Percentiles rank a stretch among this genome's conserved stretches.
phyloP scores from a whole-genome alignment of 2,113 vertebrate genomes.

The Castor canadensis region DNA sequence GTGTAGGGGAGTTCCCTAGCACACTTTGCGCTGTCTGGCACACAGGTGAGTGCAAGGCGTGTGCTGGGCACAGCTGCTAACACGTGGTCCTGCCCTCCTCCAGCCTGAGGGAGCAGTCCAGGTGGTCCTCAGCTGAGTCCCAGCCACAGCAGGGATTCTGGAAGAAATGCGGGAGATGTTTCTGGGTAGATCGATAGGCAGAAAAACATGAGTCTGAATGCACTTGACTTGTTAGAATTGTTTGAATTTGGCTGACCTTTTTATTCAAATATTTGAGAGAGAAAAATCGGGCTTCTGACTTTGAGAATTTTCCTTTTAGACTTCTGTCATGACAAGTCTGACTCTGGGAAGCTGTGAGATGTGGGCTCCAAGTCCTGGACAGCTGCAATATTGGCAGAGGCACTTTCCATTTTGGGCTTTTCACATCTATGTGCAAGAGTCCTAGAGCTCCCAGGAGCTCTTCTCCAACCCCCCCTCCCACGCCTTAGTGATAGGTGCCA shows the following conservation, averaged over 20 bases:
- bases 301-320: neutral
- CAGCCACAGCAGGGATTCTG: neutral
- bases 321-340: neutral
- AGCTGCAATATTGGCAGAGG: fast-evolving
- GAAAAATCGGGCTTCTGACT: neutral
- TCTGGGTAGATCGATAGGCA: too few species aligned
- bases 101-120: fast-evolving
- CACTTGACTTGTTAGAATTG: neutral
- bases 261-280: neutral
- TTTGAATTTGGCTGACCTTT: neutral
- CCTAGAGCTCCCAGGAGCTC: neutral
- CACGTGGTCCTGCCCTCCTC: neutral
- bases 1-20: neutral
- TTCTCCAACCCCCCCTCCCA: fast-evolving
- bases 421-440: fast-evolving
- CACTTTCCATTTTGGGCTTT: fast-evolving
- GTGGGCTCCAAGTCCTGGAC: fast-evolving
- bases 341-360: fast-evolving
- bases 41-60: too few species aligned
- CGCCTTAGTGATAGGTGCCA: neutral
- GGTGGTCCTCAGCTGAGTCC: neutral
- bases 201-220: fast-evolving
- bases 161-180: neutral
- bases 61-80: neutral
- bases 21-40: fast-evolving